Conservation (phyloP, 92 coral and sea anemone species). For the Hydrozoanthus gracilis region DNA sequence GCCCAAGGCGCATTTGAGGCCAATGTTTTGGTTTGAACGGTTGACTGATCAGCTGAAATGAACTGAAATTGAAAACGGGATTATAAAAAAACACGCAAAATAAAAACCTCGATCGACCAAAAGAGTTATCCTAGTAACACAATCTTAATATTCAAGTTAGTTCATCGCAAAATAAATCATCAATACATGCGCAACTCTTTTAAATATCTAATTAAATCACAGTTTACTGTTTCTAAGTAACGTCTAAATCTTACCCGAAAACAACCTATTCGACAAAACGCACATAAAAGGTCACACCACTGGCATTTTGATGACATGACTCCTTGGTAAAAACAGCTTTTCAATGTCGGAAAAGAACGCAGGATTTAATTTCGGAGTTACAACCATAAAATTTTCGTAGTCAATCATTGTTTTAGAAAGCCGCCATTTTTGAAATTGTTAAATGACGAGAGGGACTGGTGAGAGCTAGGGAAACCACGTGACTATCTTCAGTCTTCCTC, state of each 20-base stretch:
- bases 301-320: constrained; percentile 68
- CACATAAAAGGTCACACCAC: constrained; percentile 84
- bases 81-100: no score
- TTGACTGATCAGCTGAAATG: no score
- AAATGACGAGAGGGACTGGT: constrained; percentile 13
- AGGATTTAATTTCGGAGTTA: not conserved
- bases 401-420: not conserved
- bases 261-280: constrained; percentile 93
- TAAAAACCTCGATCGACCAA: no score
- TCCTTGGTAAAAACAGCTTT: not conserved
- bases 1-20: no score
- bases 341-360: not conserved
- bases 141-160: no score
- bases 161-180: no score
- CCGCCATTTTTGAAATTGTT: constrained; percentile 38
- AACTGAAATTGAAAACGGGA: no score
- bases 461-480: constrained; percentile 17
- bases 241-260: constrained; percentile 73
- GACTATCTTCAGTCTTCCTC: constrained; percentile 33
- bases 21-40: no score
- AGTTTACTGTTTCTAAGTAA: no score
- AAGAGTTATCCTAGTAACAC: no score
- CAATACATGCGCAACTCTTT: no score
- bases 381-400: not conserved
- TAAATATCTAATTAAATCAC: not conserved